Percentiles rank a stretch among this genome's conserved stretches.
phyloP scores from a whole-genome alignment of 2,797 vertebrate species.

The Semaprochilodus insignis region DNA sequence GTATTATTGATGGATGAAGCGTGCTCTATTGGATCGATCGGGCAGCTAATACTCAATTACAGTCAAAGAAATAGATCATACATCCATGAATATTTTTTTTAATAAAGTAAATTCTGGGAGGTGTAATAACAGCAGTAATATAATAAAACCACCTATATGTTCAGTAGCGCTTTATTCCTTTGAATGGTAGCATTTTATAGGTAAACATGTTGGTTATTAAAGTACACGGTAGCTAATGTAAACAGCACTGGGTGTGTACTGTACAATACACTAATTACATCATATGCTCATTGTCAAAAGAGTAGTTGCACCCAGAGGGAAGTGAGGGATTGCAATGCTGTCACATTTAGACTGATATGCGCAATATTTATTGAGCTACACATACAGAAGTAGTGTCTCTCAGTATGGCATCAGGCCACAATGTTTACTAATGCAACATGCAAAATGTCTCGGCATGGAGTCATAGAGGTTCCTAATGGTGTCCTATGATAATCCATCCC shows the following conservation, averaged over 20 bases:
- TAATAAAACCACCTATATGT: background rate
- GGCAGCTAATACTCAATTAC: slow-evolving; percentile 26
- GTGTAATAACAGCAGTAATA: background rate
- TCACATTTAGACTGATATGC: too few species aligned
- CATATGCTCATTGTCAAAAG: too few species aligned
- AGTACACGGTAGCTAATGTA: background rate
- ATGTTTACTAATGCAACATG: too few species aligned
- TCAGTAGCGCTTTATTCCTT: background rate
- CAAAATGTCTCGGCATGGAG: too few species aligned
- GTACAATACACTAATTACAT: background rate
- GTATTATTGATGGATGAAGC: slow-evolving; percentile 27
- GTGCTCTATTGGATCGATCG: slow-evolving; percentile 33
- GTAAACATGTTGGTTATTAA: background rate
- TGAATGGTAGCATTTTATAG: background rate
- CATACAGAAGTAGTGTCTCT: too few species aligned
- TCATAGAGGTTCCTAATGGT: too few species aligned
- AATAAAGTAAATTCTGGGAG: background rate
- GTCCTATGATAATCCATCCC: too few species aligned
- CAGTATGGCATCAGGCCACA: too few species aligned
- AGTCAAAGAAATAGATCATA: slow-evolving; percentile 38
- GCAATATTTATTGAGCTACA: too few species aligned
- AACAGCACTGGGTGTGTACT: background rate
- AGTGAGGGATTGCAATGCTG: too few species aligned
- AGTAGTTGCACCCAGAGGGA: too few species aligned
- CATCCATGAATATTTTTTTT: background rate